Evolutionary conservation across 2,888 invertebrate species (phyloP).

Genomic region (Drosophila barbarae): DNA sequence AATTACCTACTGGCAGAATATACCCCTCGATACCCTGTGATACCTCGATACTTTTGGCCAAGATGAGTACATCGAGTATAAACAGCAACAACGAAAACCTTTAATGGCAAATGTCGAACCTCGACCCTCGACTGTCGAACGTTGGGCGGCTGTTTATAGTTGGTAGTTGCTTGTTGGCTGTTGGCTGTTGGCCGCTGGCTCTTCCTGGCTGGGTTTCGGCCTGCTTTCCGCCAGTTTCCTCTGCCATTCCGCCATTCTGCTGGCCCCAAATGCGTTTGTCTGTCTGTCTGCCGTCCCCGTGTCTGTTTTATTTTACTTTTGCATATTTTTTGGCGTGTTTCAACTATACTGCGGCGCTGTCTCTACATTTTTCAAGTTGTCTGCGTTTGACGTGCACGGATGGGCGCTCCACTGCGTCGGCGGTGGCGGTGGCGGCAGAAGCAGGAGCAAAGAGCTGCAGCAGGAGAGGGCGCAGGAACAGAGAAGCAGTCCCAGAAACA

Average conservation of each 20-base stretch:
- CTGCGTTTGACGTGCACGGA: constrained; percentile 76
- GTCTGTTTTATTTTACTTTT: constrained; percentile 76
- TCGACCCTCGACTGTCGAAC: constrained; percentile 60
- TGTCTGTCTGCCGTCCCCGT: constrained; percentile 22
- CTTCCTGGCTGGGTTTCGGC: constrained; percentile 22
- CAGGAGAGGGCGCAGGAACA: background rate
- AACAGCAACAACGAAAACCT: constrained; percentile 57
- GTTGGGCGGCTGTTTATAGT: constrained; percentile 14
- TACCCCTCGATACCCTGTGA: constrained; percentile 1
- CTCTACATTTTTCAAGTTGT: constrained; percentile 76
- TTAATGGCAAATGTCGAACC: constrained; percentile 73
- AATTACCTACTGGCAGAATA: background rate
- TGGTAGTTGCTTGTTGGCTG: constrained; percentile 23
- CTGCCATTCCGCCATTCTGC: constrained; percentile 27
- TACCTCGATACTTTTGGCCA: constrained; percentile 6
- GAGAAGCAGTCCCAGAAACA: constrained; percentile 9
- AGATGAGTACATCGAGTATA: constrained; percentile 34
- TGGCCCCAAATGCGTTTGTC: constrained; percentile 47
- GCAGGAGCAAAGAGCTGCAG: constrained; percentile 4
- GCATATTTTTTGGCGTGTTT: constrained; percentile 76
- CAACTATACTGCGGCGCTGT: constrained; percentile 73
- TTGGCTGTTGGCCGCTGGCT: constrained; percentile 17
- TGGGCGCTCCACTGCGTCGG: constrained; percentile 72
- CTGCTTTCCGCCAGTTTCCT: constrained; percentile 27
- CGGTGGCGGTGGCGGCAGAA: constrained; percentile 1